These are phyloP conservation scores for Malthinus seriepunctatus DNA, from an alignment of 2,888 invertebrate species.

Conservation along the genomic window DNA sequence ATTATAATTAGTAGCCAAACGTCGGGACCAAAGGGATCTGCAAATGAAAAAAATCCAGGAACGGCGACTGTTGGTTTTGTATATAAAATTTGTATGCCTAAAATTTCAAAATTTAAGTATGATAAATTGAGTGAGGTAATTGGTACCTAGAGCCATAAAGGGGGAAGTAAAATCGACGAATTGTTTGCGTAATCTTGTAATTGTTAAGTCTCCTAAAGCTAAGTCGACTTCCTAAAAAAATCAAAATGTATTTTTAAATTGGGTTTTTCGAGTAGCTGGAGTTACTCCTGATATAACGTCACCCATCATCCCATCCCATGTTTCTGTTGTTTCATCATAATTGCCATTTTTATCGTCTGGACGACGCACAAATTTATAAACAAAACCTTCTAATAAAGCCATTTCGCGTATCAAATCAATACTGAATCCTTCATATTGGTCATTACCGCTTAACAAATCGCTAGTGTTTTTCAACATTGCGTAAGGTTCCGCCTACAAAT, in stretches of 20 bases:
- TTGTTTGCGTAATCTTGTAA: conserved; percentile 83
- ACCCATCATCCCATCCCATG: conserved; percentile 77
- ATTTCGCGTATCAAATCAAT: conserved; percentile 66
- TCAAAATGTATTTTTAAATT: conserved; percentile 8
- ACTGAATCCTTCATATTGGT: conserved; percentile 65
- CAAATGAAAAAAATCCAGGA: conserved; percentile 71
- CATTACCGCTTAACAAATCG: conserved; percentile 58
- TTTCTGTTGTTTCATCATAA: conserved; percentile 53
- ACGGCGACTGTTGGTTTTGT: conserved; percentile 66
- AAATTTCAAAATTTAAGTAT: conserved; percentile 27
- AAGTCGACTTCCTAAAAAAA: conserved; percentile 77
- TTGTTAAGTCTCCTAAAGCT: conserved; percentile 89
- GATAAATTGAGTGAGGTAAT: background rate
- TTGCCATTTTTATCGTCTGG: conserved; percentile 49
- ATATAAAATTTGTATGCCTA: conserved; percentile 68
- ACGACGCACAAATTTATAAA: conserved; percentile 59
- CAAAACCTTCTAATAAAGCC: conserved; percentile 60
- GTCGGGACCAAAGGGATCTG: conserved; percentile 76
- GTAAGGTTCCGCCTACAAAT: conserved; percentile 65
- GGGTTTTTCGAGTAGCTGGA: background rate
- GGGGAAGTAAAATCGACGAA: conserved; percentile 95
- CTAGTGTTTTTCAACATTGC: conserved; percentile 62
- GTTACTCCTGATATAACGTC: conserved; percentile 42
- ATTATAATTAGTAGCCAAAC: conserved; percentile 72
- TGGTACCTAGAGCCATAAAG: conserved; percentile 85